Percentiles rank a stretch among this genome's conserved stretches.
Conservation (phyloP, 1,140 invertebrate species). For the Ctenoplectra terminalis region DNA sequence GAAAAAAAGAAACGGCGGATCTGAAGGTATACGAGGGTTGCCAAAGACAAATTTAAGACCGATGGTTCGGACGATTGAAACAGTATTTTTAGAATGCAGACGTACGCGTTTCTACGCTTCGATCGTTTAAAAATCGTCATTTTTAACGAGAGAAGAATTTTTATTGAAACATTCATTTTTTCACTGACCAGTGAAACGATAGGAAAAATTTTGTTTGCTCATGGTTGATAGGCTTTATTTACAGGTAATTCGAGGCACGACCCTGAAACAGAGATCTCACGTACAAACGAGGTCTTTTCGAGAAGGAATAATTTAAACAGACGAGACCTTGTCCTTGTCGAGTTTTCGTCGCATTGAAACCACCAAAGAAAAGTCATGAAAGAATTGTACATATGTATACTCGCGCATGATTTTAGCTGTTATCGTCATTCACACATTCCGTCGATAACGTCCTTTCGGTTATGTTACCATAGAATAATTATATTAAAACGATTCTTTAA, state of each 20-base stretch:
- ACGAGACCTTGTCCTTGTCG: neutral
- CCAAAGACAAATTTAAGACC: neutral
- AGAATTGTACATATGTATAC: conserved; percentile 15
- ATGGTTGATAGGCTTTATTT: no score
- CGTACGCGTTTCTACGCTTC: no score
- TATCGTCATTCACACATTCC: neutral
- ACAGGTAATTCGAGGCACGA: neutral
- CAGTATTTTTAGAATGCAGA: conserved; percentile 48
- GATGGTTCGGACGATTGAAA: conserved; percentile 16
- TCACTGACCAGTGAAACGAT: neutral
- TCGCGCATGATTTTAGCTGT: neutral
- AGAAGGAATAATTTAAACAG: neutral
- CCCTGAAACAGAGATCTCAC: neutral
- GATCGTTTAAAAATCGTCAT: neutral
- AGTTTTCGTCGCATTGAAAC: neutral
- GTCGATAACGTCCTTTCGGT: neutral
- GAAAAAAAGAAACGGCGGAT: neutral
- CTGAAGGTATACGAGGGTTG: neutral
- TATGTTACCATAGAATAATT: conserved; percentile 16
- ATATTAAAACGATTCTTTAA: neutral
- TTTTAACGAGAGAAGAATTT: neutral
- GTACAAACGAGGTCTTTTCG: neutral
- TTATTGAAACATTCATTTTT: neutral
- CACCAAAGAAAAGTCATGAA: neutral
- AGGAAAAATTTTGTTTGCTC: neutral